Base-by-base conservation (phyloP, 2,888 invertebrate genomes). In the Bursaphelenchus okinawaensis region DNA sequence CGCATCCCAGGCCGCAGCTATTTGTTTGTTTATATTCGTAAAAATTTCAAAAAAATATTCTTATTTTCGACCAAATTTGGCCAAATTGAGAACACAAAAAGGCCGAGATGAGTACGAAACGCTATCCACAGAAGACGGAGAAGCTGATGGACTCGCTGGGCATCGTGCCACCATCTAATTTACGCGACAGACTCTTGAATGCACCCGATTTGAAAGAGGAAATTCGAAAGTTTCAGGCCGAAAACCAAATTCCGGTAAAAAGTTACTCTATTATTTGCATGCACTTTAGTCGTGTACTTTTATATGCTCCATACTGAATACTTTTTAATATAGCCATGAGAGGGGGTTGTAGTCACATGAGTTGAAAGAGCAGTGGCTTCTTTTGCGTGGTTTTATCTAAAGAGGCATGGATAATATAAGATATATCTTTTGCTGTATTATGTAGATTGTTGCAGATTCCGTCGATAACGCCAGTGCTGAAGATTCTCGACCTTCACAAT, bases 181-280 rank as follows among this genome's bases (percentile, higher is more conserved):
- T 57, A 26, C 57, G 57, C 57, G 26, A 22, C 23, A 1, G 22
- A 26, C 50, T 63, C 19, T 24, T 40, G 4, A 65, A 9, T 40
- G 31, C 51, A 20, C 8, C 52, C 27, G 72, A 70, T 31, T 95
- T 95, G 12, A 84, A 95, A 50, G 92, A 92, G 85, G 94, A 95
- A n/a, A 96, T 96, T 71, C 93, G 94, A 87, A 93, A 94, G 84
- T 96, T 96, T 86, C 93, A 95, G 55, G 62, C 63, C 55, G 90
- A 92, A 84, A 93, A 93, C 87, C 92, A 92, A 50, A 91, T 94
- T 76, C 85, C 69, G 65, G 75, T 75, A 23, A 24, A 51, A n/a
- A n/a, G n/a, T n/a, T n/a, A n/a, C n/a, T n/a, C n/a, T 40, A 40
- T n/a, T 54, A 54, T 6, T 12, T 4, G 3, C 4, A 19, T 27